Evolutionary conservation across 2,113 vertebrate genomes (phyloP).

Genomic region (Actenoides hombroni): DNA sequence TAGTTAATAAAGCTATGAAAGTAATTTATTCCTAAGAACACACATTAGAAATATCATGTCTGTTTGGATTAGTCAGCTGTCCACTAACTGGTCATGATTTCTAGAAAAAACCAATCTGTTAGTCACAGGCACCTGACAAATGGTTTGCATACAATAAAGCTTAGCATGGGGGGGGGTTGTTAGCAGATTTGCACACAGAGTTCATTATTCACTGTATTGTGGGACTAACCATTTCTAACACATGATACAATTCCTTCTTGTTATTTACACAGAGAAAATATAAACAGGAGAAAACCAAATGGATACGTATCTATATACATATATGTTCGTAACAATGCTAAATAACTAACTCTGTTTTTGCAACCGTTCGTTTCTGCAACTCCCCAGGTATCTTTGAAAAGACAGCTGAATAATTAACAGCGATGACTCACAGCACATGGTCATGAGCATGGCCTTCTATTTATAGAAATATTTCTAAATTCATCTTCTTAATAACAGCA

Average conservation of each 20-base stretch:
- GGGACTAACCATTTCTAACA: neutral
- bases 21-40: neutral
- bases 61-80: constrained; percentile 12
- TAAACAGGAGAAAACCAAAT: neutral
- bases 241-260: neutral
- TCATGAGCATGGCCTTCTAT: constrained; percentile 27
- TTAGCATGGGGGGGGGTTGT: neutral
- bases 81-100: neutral
- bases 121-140: constrained; percentile 36
- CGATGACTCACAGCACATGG: constrained; percentile 34
- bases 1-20: neutral
- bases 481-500: neutral
- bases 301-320: neutral
- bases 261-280: neutral
- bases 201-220: neutral
- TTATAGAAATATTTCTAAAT: constrained; percentile 48
- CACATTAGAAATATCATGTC: neutral
- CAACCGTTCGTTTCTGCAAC: neutral
- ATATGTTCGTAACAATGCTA: neutral
- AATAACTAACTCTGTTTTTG: neutral
- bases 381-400: constrained; percentile 14
- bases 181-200: neutral
- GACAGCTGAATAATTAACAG: constrained; percentile 42
- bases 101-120: neutral
- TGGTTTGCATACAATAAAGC: constrained; percentile 50